phyloP scores from a whole-genome alignment of 2,113 vertebrate species.

The Peromyscus californicus region DNA sequence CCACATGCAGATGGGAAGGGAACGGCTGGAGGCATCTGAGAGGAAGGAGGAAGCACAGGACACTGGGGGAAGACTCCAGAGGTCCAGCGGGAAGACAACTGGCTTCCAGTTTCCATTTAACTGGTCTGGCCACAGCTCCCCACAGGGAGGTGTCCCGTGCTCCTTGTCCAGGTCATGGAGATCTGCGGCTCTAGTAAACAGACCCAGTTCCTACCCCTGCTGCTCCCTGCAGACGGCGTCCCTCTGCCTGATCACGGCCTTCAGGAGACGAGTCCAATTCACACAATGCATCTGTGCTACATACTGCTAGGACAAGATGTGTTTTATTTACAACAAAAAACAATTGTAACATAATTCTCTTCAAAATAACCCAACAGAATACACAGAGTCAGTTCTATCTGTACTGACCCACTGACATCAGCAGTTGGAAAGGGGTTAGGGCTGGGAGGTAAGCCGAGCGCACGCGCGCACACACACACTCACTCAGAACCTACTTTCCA shows the following conservation, averaged over 20 bases:
- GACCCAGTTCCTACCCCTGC: not conserved
- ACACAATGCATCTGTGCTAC: constrained; percentile 60
- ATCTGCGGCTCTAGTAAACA: not conserved
- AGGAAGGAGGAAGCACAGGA: not conserved
- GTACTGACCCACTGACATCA: not conserved
- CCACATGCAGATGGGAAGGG: not conserved
- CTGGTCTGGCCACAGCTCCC: not conserved
- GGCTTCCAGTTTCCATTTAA: not conserved
- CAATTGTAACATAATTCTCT: constrained; percentile 71
- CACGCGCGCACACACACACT: not conserved
- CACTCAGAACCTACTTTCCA: not conserved
- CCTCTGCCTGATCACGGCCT: not conserved
- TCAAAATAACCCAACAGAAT: constrained; percentile 73
- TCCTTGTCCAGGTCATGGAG: not conserved
- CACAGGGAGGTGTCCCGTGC: not conserved
- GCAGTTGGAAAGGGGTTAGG: constrained; percentile 3
- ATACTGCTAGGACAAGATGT: constrained; percentile 57
- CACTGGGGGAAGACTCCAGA: not conserved
- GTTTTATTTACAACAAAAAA: constrained; percentile 84
- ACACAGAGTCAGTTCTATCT: constrained; percentile 69
- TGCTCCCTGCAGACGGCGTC: not conserved
- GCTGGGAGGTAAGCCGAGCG: constrained; percentile 12
- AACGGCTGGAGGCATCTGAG: not conserved
- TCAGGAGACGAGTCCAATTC: constrained; percentile 34
- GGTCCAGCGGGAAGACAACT: not conserved